Evolutionary conservation across 1,140 invertebrate genomes (phyloP).

Genomic region (Plodia interpunctella): DNA sequence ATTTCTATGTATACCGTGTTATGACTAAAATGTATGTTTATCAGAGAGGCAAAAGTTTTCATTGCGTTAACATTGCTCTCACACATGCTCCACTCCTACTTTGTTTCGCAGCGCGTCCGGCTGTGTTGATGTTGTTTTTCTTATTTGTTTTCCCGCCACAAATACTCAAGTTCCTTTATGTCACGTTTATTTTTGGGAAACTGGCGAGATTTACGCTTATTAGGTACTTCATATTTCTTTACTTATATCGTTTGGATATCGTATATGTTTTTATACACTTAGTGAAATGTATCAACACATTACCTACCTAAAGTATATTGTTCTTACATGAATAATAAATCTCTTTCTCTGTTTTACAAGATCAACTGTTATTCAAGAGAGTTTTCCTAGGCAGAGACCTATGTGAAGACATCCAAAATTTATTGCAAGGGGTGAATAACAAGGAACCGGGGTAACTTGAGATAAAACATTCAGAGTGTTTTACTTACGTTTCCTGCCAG

Average conservation of each 20-base stretch:
- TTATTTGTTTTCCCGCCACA: conserved; percentile 3
- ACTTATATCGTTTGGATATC: too few relatives aligned
- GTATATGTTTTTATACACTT: too few relatives aligned
- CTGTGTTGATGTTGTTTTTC: not conserved
- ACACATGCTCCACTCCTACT: conserved; percentile 10
- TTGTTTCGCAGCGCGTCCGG: not conserved
- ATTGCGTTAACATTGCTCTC: conserved; percentile 5
- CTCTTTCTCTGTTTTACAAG: not conserved
- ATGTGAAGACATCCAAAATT: not conserved
- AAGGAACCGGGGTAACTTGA: not conserved
- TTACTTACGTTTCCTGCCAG: not conserved
- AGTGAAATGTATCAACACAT: too few relatives aligned
- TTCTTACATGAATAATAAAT: too few relatives aligned
- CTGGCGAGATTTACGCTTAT: not conserved
- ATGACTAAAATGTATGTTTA: not conserved
- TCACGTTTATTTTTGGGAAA: not conserved
- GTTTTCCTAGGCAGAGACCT: not conserved
- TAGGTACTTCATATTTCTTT: not conserved
- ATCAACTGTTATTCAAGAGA: not conserved
- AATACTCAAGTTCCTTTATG: not conserved
- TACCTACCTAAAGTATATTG: too few relatives aligned
- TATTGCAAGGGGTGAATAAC: conserved; percentile 1
- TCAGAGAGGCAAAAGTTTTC: not conserved
- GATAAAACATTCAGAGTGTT: conserved; percentile 3
- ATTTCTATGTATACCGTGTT: not conserved